A percentile compares a stretch with the other conserved stretches of the same genome.
Conservation (phyloP, 53 echinoderm and acorn worm genomes). For the Antedon mediterranea region DNA sequence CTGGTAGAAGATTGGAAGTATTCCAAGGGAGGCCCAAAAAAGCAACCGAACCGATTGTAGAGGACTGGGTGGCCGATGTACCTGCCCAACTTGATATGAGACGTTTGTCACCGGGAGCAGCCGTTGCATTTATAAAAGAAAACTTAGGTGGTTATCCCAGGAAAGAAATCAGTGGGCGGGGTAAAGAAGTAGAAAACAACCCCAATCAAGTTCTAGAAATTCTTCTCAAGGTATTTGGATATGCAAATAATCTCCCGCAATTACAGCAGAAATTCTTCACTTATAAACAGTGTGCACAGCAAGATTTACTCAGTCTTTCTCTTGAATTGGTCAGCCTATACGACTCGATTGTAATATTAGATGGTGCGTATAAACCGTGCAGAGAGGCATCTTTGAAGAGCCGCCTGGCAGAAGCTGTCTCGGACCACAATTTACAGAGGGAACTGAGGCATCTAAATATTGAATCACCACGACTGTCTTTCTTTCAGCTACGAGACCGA, state of each 20-base stretch:
- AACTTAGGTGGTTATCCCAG: background rate
- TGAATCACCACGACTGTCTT: conserved; percentile 3
- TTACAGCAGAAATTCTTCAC: background rate
- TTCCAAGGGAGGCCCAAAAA: background rate
- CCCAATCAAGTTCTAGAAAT: background rate
- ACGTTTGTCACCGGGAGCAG: background rate
- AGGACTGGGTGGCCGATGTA: background rate
- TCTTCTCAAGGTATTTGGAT: conserved; percentile 8
- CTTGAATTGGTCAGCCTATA: background rate
- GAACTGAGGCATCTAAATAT: conserved; percentile 12
- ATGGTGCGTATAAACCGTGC: background rate
- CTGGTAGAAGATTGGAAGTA: background rate
- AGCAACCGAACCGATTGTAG: background rate
- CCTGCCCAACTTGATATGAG: background rate
- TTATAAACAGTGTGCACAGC: background rate
- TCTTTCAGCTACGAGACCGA: conserved; percentile 25
- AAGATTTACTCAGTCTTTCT: background rate
- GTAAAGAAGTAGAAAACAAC: background rate
- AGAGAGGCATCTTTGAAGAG: conserved; percentile 10
- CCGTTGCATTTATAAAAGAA: background rate
- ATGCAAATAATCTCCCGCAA: background rate
- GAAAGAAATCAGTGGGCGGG: background rate
- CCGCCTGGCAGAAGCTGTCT: conserved; percentile 14
- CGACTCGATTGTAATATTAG: conserved; percentile 3
- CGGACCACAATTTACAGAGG: conserved; percentile 1